Conservation (phyloP, 1,140 invertebrate genomes). For the Solenopsis invicta region DNA sequence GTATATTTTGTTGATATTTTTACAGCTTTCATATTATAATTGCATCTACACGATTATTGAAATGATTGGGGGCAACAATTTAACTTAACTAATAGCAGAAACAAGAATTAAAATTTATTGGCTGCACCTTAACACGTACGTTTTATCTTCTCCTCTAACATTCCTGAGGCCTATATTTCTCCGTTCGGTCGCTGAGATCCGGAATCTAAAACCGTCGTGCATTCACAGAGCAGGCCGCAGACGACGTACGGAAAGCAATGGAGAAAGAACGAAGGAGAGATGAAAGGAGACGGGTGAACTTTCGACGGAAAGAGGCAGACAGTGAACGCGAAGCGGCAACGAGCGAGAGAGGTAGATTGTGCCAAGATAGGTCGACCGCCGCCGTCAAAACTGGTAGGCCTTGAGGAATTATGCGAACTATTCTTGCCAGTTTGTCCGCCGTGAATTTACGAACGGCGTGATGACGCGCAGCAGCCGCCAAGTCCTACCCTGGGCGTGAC, state of each 20-base stretch:
- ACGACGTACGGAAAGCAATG: conserved; percentile 45
- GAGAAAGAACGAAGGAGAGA: conserved; percentile 35
- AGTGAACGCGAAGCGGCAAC: conserved; percentile 58
- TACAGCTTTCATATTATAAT: neutral
- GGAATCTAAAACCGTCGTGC: conserved; percentile 59
- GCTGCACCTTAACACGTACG: neutral
- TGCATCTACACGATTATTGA: neutral
- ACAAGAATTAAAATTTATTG: neutral
- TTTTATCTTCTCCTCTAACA: conserved; percentile 9
- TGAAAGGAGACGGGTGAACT: conserved; percentile 38
- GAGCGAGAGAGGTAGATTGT: conserved; percentile 82
- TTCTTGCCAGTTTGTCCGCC: conserved; percentile 84
- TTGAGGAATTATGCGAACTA: conserved; percentile 87
- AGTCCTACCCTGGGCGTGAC: conserved; percentile 70
- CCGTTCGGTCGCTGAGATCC: conserved; percentile 43
- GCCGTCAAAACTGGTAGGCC: conserved; percentile 87
- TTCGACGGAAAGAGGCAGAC: conserved; percentile 65
- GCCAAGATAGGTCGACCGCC: conserved; percentile 84
- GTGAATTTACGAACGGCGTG: conserved; percentile 83
- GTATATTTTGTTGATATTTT: neutral
- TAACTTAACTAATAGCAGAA: neutral
- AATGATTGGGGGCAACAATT: neutral
- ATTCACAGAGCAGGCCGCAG: conserved; percentile 50
- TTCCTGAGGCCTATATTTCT: conserved; percentile 39
- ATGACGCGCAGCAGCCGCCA: conserved; percentile 73